Evolutionary conservation across 30 jellyfish, hydroid and myxozoan genomes (phyloP).

Genomic region (Hydractinia echinata): DNA sequence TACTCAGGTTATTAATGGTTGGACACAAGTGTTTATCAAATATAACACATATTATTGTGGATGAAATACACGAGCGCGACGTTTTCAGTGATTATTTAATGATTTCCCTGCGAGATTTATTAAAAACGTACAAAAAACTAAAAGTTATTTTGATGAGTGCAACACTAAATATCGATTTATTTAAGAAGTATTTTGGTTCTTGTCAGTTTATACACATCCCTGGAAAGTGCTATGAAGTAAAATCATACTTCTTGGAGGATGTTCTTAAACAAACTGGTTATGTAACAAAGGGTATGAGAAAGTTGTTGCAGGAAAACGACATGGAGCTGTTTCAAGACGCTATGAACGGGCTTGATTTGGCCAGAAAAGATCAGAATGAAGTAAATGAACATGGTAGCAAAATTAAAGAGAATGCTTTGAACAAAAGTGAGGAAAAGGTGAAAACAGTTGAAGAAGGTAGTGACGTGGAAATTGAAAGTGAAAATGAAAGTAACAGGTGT

Average conservation of each 20-base stretch:
- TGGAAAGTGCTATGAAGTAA: slow-evolving; percentile 47
- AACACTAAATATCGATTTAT: slow-evolving; percentile 49
- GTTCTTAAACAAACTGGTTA: slow-evolving; percentile 48
- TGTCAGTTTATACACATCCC: slow-evolving; percentile 61
- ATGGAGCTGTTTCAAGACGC: not conserved
- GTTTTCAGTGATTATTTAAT: slow-evolving; percentile 53
- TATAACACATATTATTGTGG: slow-evolving; percentile 63
- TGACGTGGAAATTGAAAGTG: slow-evolving; percentile 28
- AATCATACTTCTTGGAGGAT: slow-evolving; percentile 60
- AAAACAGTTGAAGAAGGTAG: slow-evolving; percentile 6
- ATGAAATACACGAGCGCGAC: slow-evolving; percentile 71
- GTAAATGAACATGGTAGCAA: too few species aligned
- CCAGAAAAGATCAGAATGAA: too few species aligned
- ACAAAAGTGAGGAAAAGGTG: too few species aligned
- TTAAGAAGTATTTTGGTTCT: slow-evolving; percentile 53
- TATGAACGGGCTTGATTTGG: too few species aligned
- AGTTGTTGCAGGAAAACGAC: slow-evolving; percentile 19
- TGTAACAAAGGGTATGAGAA: slow-evolving; percentile 50
- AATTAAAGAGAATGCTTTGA: too few species aligned
- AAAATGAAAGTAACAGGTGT: not conserved
- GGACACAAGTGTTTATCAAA: slow-evolving; percentile 65
- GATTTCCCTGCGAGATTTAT: slow-evolving; percentile 56
- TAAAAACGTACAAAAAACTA: slow-evolving; percentile 54
- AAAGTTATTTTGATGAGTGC: slow-evolving; percentile 67
- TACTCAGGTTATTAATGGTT: slow-evolving; percentile 54